Evolutionary conservation across 2,888 invertebrate genomes (phyloP).

Genomic region (Eristalis pertinax): DNA sequence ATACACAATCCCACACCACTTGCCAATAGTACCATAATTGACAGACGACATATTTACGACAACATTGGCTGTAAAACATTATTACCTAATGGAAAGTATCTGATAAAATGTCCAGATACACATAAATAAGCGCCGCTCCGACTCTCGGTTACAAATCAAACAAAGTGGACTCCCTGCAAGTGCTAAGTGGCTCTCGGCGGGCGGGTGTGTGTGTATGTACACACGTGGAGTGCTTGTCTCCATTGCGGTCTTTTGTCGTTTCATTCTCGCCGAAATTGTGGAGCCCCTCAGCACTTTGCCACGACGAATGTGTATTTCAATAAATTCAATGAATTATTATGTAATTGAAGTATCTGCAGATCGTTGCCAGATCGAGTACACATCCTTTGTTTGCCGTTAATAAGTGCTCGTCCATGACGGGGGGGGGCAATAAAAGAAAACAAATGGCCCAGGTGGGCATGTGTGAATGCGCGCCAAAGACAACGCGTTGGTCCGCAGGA

Average conservation of each 20-base stretch:
- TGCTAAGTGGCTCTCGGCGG: background rate
- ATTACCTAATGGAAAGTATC: conserved; percentile 52
- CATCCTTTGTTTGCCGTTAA: conserved; percentile 50
- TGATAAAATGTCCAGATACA: conserved; percentile 43
- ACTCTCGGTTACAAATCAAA: conserved; percentile 41
- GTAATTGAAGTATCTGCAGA: conserved; percentile 47
- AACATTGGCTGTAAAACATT: conserved; percentile 45
- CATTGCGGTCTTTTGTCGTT: background rate
- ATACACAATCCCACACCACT: conserved; percentile 12
- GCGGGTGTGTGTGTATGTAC: background rate
- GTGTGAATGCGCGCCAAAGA: conserved; percentile 3
- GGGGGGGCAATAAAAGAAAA: conserved; percentile 58
- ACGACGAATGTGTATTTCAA: conserved; percentile 54
- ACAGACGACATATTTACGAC: conserved; percentile 65
- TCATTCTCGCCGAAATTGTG: conserved; percentile 24
- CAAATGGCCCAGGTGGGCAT: conserved; percentile 36
- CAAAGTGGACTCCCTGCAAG: conserved; percentile 38
- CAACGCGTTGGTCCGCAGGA: background rate
- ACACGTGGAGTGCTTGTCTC: background rate
- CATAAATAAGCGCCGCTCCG: conserved; percentile 31
- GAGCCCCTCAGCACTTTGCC: background rate
- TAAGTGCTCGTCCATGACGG: conserved; percentile 33
- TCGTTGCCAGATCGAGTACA: conserved; percentile 18
- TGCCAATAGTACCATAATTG: conserved; percentile 45
- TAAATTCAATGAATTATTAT: conserved; percentile 62